These are phyloP conservation scores for Actinemys pallida DNA, from an alignment of 2,113 vertebrate genomes.

Conservation along the genomic window DNA sequence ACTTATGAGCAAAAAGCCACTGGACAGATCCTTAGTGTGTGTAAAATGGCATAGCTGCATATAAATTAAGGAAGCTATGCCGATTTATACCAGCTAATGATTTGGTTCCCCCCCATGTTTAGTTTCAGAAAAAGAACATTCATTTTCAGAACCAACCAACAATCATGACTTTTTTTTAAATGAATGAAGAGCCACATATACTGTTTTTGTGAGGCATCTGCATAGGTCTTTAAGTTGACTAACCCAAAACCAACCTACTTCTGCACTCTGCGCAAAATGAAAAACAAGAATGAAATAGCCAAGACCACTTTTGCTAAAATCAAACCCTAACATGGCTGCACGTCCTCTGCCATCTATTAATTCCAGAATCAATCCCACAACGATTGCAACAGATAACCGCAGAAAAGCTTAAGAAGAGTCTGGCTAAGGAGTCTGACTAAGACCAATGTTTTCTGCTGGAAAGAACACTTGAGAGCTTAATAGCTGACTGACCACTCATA, in stretches of 20 bases:
- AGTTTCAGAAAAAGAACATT: conserved; percentile 29
- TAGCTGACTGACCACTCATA: conserved; percentile 22
- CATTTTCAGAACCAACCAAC: conserved; percentile 40
- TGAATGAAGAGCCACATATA: background rate
- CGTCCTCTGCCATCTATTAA: background rate
- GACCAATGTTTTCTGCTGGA: conserved; percentile 40
- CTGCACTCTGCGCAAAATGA: background rate
- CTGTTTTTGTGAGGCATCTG: background rate
- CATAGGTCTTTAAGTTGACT: background rate
- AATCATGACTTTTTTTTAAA: background rate
- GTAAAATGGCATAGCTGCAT: background rate
- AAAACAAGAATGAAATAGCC: background rate
- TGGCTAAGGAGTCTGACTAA: background rate
- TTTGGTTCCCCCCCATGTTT: background rate
- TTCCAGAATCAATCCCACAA: accelerated
- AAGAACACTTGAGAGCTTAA: conserved; percentile 50
- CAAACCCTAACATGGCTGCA: background rate
- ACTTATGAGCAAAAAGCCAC: accelerated
- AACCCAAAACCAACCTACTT: background rate
- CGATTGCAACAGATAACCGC: accelerated
- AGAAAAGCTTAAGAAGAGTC: background rate
- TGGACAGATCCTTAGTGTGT: background rate
- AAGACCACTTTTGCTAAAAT: background rate
- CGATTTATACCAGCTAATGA: conserved; percentile 34
- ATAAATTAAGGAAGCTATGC: conserved; percentile 22